These are phyloP conservation scores for Serranus cabrilla DNA, from an alignment of 2,797 vertebrate species.

Conservation along the genomic window DNA sequence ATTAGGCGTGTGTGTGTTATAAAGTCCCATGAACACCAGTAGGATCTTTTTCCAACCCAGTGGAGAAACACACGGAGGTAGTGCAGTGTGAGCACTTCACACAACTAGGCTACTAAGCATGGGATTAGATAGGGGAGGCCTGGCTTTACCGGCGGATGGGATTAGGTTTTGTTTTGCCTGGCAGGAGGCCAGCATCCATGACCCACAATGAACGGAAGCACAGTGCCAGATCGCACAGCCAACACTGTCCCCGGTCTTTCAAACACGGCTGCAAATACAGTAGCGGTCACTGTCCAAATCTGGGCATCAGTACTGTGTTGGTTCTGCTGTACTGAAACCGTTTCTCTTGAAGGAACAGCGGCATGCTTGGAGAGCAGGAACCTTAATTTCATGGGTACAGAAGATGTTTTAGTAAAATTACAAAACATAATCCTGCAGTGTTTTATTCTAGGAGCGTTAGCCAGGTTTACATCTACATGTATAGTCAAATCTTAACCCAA, in stretches of 20 bases:
- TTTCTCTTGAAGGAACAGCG: slow-evolving; percentile 15
- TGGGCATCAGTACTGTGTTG: slow-evolving; percentile 20
- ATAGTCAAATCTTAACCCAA: no score
- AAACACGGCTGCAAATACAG: slow-evolving; percentile 51
- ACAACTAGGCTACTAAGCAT: slow-evolving; percentile 76
- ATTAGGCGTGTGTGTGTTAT: slow-evolving; percentile 1
- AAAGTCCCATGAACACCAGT: slow-evolving; percentile 50
- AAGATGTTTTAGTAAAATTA: background rate
- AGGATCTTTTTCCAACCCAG: slow-evolving; percentile 74
- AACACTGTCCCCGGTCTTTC: slow-evolving; percentile 51
- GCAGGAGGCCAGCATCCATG: slow-evolving; percentile 68
- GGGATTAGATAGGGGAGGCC: slow-evolving; percentile 78
- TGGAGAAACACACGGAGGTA: slow-evolving; percentile 74
- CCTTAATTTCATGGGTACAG: background rate
- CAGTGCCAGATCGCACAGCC: slow-evolving; percentile 62
- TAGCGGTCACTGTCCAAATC: slow-evolving; percentile 31
- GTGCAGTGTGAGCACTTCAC: slow-evolving; percentile 82
- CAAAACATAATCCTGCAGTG: background rate
- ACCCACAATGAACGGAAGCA: slow-evolving; percentile 68
- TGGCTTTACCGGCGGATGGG: slow-evolving; percentile 78
- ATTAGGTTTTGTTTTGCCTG: slow-evolving; percentile 85
- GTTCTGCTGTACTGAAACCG: slow-evolving; percentile 13
- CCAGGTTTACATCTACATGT: no score
- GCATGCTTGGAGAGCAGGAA: background rate
- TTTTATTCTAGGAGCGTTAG: background rate